A percentile compares a stretch with the other conserved stretches of the same genome.
Conservation (phyloP, 2,113 vertebrate species). For the Sinocyclocheilus grahami region DNA sequence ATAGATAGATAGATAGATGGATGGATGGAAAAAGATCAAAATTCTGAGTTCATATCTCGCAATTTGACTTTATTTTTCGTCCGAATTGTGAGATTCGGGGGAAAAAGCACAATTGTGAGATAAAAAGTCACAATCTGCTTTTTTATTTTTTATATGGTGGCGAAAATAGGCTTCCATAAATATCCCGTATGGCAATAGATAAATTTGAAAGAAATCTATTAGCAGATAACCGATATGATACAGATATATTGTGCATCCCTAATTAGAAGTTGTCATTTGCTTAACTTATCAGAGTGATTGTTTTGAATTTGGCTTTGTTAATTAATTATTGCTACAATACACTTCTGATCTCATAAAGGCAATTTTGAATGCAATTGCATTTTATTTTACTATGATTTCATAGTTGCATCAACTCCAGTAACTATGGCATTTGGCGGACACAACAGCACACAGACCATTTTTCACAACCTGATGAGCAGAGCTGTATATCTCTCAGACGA, state of each 20-base stretch:
- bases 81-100: too few species aligned
- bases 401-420: neutral
- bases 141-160: too few species aligned
- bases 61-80: too few species aligned
- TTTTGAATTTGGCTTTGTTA: too few species aligned
- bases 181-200: too few species aligned
- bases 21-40: neutral
- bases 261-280: neutral
- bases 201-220: neutral
- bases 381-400: neutral
- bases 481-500: neutral
- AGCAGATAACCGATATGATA: neutral
- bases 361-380: neutral
- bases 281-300: neutral
- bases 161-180: too few species aligned
- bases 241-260: neutral
- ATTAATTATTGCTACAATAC: neutral
- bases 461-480: constrained; percentile 1
- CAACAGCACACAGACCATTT: neutral
- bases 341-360: neutral
- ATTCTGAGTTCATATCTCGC: too few species aligned
- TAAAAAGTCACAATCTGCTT: too few species aligned
- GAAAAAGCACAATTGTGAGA: too few species aligned
- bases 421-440: neutral
- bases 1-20: neutral